A percentile compares a stretch with the other conserved stretches of the same genome.
phyloP scores from a whole-genome alignment of 2,113 vertebrate genomes.

The Clarias gariepinus region DNA sequence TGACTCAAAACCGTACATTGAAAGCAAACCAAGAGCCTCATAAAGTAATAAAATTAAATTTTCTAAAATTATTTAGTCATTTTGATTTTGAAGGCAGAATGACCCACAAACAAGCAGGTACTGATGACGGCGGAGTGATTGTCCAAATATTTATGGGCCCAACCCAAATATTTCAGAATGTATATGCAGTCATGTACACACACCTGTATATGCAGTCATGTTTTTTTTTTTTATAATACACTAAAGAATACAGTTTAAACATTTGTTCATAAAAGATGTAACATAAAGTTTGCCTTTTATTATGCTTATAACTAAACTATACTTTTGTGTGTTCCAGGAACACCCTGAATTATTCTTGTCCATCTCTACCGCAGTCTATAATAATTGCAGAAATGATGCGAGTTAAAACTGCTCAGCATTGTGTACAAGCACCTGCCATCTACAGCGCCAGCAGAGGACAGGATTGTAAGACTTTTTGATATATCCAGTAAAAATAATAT shows the following conservation, averaged over 20 bases:
- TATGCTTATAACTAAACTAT: background rate
- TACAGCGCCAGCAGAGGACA: background rate
- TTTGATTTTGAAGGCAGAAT: too few species aligned
- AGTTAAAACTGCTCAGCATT: background rate
- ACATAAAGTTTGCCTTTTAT: background rate
- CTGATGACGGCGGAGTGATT: too few species aligned
- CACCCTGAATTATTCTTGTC: background rate
- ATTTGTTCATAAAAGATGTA: background rate
- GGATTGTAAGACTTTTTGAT: background rate
- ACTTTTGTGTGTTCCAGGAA: background rate
- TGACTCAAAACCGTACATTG: too few species aligned
- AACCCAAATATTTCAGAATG: too few species aligned
- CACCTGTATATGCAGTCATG: background rate
- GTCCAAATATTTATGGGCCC: too few species aligned
- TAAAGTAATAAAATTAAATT: too few species aligned
- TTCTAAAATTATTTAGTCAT: too few species aligned
- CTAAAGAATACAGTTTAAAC: too few species aligned
- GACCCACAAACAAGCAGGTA: too few species aligned
- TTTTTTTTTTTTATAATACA: background rate
- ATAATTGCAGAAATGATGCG: background rate
- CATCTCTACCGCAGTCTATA: background rate
- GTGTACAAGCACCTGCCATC: background rate
- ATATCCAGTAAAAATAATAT: background rate
- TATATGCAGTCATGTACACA: background rate
- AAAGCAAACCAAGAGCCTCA: too few species aligned